Base-by-base conservation (phyloP, 2,888 invertebrate genomes). In the Gibbula magus region DNA sequence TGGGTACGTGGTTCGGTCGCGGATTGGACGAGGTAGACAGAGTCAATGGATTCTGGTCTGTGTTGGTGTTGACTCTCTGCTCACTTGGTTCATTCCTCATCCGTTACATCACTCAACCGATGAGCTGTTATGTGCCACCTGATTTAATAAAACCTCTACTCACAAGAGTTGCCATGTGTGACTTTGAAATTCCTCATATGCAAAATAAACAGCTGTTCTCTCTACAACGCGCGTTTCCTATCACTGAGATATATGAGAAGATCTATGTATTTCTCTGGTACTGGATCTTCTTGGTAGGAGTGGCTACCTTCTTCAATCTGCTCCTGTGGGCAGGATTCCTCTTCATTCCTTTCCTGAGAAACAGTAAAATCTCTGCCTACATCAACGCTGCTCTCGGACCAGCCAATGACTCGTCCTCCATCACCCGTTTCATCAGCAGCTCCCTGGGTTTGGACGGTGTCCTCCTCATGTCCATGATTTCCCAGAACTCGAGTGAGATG, bases 41-140 rank as follows among this genome's bases (percentile, higher is more conserved):
- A 16, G 70, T 13, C 13, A 73, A 73, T 35, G 70, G 70, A 20
- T 39, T 73, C 70, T 73, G 70, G 70, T 39, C 70, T 10, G 70
- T 73, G 16, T n/a, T 73, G 18, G 20, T 73, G 18, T 20, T 73
- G 39, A 22, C 70, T 35, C 35, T 45, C 0, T 73, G 70, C 22
- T 35, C 70, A 5, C 16, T 39, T 3, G 70, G 70, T 2, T 35
- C 70, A 10, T 73, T 73, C 13, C 45, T 73, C 10, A n/a, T 73
- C 3, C 70, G 70, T 32, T 45, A 39, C 20, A 29, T 73, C 35
- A 73, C 70, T 73, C 20, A 35, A 13, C 70, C 70, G 18, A 73
- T 35, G n/a, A 45, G 35, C n/a, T 73, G 70, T 39, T 35, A n/a
- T 29, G 13, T 32, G 16, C 70, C 70, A 18, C 18, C 32, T 2